phyloP scores from a whole-genome alignment of 2,797 vertebrate genomes.

The Valencia hispanica region DNA sequence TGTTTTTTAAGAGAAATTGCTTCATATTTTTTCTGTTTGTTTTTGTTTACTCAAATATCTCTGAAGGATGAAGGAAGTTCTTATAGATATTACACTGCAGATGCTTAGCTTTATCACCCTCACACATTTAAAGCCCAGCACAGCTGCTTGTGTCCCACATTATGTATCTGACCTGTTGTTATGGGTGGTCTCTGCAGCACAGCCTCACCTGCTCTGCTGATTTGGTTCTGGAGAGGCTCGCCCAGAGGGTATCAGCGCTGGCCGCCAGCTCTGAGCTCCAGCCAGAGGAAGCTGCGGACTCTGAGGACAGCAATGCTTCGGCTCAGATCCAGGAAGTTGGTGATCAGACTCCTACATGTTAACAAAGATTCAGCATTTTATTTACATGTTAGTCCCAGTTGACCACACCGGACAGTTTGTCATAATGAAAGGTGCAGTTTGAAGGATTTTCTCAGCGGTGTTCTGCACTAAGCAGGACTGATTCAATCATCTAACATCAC shows the following conservation, averaged over 20 bases:
- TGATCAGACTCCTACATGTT: slow-evolving; percentile 20
- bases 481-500: neutral
- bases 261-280: slow-evolving; percentile 39
- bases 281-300: slow-evolving; percentile 27
- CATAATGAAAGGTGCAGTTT: neutral
- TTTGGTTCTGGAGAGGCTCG: slow-evolving; percentile 75
- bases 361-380: slow-evolving; percentile 10
- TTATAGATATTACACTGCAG: neutral
- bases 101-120: neutral
- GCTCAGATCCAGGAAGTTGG: slow-evolving; percentile 21
- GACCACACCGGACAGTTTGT: slow-evolving; percentile 9
- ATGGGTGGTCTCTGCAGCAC: slow-evolving; percentile 66
- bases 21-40: neutral
- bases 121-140: neutral
- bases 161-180: neutral
- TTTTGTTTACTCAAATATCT: neutral
- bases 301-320: slow-evolving; percentile 22
- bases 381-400: slow-evolving; percentile 8
- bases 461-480: neutral
- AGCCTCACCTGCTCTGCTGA: slow-evolving; percentile 76
- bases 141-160: neutral
- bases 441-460: slow-evolving; percentile 23
- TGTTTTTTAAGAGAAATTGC: slow-evolving; percentile 16
- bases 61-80: neutral
- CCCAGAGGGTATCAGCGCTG: slow-evolving; percentile 58